A percentile compares a stretch with the other conserved stretches of the same genome.
Conservation (phyloP, 2,888 invertebrate genomes). For the Selenia dentaria region DNA sequence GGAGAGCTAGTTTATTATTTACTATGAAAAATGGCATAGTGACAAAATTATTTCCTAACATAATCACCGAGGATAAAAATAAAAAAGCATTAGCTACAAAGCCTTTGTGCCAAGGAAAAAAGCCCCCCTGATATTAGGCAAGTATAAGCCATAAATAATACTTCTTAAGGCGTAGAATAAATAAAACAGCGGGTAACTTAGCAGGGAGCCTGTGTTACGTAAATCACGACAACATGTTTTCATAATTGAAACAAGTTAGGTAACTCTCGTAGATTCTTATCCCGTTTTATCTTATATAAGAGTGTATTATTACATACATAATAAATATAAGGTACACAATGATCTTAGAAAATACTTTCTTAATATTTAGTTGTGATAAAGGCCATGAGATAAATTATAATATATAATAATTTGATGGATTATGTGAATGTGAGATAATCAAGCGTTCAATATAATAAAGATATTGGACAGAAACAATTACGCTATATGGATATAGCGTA, state of each 20-base stretch:
- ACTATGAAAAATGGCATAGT: too few relatives aligned
- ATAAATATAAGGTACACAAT: too few relatives aligned
- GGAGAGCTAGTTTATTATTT: not conserved
- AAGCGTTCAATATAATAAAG: too few relatives aligned
- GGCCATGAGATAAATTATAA: too few relatives aligned
- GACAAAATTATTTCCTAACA: not conserved
- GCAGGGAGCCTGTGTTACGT: constrained; percentile 17
- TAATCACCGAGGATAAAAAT: constrained; percentile 8
- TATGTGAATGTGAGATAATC: too few relatives aligned
- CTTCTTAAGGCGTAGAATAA: constrained; percentile 18
- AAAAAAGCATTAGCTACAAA: constrained; percentile 11
- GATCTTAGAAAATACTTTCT: too few relatives aligned
- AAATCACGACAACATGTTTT: constrained; percentile 26
- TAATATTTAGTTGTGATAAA: too few relatives aligned
- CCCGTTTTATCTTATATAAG: constrained; percentile 3
- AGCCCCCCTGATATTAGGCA: constrained; percentile 6
- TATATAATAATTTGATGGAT: too few relatives aligned
- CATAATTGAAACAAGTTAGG: constrained; percentile 29
- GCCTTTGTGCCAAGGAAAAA: not conserved
- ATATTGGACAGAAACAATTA: too few relatives aligned
- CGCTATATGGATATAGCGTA: too few relatives aligned
- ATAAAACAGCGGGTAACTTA: constrained; percentile 26
- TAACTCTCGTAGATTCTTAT: constrained; percentile 5
- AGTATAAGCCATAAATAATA: constrained; percentile 17
- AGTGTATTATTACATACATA: not conserved